Evolutionary conservation across 64 coral and sea anemone genomes (phyloP).

Genomic region (Pocillopora damicornis): DNA sequence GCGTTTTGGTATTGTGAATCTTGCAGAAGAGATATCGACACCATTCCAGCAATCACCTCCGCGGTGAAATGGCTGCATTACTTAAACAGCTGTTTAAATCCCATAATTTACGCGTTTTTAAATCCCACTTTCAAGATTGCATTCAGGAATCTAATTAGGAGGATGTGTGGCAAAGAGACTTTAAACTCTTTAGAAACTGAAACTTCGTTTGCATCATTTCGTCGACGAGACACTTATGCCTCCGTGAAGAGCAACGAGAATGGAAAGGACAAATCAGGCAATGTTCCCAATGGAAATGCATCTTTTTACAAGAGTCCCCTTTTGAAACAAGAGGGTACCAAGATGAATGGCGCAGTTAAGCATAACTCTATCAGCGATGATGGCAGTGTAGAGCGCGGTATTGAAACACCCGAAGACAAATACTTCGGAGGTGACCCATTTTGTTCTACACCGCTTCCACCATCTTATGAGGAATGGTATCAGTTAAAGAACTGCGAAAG

Average conservation of each 20-base stretch:
- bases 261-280: constrained; percentile 8
- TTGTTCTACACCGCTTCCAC: neutral
- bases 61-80: constrained; percentile 88
- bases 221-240: constrained; percentile 20
- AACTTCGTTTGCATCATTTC: constrained; percentile 20
- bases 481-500: neutral
- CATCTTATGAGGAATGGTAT: constrained; percentile 7
- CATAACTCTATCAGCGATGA: constrained; percentile 25
- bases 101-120: constrained; percentile 89
- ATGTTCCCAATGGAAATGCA: constrained; percentile 19
- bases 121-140: constrained; percentile 91
- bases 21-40: constrained; percentile 17
- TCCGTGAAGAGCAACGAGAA: neutral
- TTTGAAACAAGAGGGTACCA: neutral
- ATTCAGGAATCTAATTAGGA: constrained; percentile 71
- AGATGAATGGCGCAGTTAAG: constrained; percentile 2
- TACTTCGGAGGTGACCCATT: neutral
- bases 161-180: constrained; percentile 38
- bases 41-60: constrained; percentile 58
- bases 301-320: constrained; percentile 4
- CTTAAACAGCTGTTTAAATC: constrained; percentile 85
- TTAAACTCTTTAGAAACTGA: constrained; percentile 15
- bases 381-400: constrained; percentile 23
- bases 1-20: constrained; percentile 38
- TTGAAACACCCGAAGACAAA: constrained; percentile 36